Base-by-base conservation (phyloP, 2,888 invertebrate species). In the Antitype chi region DNA sequence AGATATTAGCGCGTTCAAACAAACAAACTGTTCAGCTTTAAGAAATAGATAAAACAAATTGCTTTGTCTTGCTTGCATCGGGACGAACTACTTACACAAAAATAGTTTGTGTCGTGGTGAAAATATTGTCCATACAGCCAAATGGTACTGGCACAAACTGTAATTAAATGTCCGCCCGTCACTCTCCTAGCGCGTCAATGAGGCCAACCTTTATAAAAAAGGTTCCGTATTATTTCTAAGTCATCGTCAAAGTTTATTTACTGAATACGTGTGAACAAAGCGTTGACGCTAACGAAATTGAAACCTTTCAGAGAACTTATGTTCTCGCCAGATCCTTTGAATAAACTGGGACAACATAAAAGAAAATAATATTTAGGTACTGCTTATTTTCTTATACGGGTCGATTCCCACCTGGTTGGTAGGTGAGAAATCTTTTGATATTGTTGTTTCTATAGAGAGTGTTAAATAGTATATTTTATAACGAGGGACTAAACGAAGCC, bases 221-320 rank as follows among this genome's bases (percentile, higher is more conserved):
- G n/a, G 15, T 66, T 66, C 25, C 43, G 13, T 67, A 67, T 62
- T 74, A 70, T 79, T 32, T 67, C 55, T n/a, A 28, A 63, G 25
- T 68, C n/a, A 69, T 64, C 15, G 57, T 59, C 69, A 68, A 60
- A 69, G 53, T 82, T 60, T 69, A 69, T 82, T 80, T 53, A 76
- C 68, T n/a, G 82, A 43, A 32, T 28, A 76, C 52, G 28, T 59
- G 68, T 47, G 76, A 76, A 84, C 55, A 78, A 84, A 81, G 74
- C 64, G 55, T 38, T 70, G 79, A 84, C 60, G 49, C 32, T 67
- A 70, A 79, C 73, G 52, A 79, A 81, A 81, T 84, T 84, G 81
- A 81, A 70, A 84, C 74, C 78, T 80, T 62, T 59, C 52, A 32
- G 60, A 66, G 68, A 38, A 38, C 38, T 66, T 79, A 73, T 68